Percentiles rank a stretch among this genome's conserved stretches.
Conservation (phyloP, 2,888 invertebrate species). For the Cylloceria caligata region DNA sequence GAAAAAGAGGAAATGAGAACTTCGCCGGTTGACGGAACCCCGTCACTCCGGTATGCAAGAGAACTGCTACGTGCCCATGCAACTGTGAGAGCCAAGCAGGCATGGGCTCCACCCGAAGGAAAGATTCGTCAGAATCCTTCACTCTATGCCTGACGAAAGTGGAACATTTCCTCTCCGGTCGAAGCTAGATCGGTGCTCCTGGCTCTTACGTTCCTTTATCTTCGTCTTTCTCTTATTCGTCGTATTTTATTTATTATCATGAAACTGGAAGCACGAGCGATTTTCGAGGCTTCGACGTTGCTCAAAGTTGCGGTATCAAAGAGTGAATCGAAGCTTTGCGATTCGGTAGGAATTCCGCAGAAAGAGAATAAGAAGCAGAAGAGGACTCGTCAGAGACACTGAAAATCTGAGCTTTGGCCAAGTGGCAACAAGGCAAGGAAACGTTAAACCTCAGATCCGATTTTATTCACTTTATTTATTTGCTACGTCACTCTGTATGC, state of each 20-base stretch:
- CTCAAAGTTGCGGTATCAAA: conserved; percentile 16
- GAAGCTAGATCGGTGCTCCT: not conserved
- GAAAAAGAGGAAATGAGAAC: conserved; percentile 18
- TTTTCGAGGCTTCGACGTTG: conserved; percentile 1
- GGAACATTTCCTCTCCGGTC: conserved; percentile 18
- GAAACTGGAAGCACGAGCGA: not conserved
- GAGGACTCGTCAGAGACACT: conserved; percentile 13
- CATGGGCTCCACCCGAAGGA: not conserved
- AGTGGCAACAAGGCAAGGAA: conserved; percentile 20
- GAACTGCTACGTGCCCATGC: conserved; percentile 40
- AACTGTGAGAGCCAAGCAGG: conserved; percentile 35
- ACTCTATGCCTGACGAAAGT: not conserved
- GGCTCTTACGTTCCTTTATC: conserved; percentile 12
- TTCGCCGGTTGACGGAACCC: conserved; percentile 29
- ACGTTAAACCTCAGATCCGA: conserved; percentile 17
- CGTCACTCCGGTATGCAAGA: conserved; percentile 34
- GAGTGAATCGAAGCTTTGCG: not conserved
- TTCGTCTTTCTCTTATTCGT: not conserved
- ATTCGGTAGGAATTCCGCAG: not conserved
- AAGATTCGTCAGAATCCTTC: conserved; percentile 8
- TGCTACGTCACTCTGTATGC: conserved; percentile 17
- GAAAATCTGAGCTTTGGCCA: not conserved
- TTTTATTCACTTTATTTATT: conserved; percentile 25
- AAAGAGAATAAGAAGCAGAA: not conserved
- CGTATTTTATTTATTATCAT: not conserved